A percentile compares a stretch with the other conserved stretches of the same genome.
These are phyloP conservation scores for Mormyrus hasselquistii DNA, from an alignment of 2,797 vertebrate genomes.

Conservation along the genomic window DNA sequence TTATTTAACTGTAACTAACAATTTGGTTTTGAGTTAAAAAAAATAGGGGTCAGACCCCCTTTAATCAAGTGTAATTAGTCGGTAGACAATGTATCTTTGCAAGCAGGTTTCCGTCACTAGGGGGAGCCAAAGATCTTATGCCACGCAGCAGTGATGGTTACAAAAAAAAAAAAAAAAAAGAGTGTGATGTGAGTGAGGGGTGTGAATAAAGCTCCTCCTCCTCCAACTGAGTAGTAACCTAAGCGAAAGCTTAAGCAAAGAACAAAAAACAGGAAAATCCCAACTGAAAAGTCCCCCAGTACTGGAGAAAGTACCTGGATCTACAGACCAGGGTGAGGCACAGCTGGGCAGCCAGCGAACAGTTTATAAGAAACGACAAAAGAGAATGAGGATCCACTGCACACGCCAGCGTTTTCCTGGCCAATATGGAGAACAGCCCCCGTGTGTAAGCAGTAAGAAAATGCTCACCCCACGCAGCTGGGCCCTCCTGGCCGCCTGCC, in stretches of 20 bases:
- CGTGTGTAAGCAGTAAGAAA: background rate
- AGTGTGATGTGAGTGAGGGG: background rate
- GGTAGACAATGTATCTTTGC: background rate
- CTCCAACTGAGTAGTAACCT: background rate
- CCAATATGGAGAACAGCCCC: background rate
- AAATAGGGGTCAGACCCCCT: background rate
- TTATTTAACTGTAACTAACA: background rate
- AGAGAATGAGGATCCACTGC: background rate
- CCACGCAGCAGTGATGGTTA: background rate
- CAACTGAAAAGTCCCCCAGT: background rate
- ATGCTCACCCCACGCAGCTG: background rate
- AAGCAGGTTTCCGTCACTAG: background rate
- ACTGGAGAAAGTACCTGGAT: background rate
- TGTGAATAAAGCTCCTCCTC: background rate
- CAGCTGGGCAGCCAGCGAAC: background rate
- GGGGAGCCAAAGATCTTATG: background rate
- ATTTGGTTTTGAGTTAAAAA: background rate
- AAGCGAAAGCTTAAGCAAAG: background rate
- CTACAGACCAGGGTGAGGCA: background rate
- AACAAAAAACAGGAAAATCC: background rate
- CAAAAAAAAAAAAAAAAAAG: no score
- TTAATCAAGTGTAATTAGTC: background rate
- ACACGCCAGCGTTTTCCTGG: background rate
- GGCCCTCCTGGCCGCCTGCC: background rate
- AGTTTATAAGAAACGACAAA: background rate